These are phyloP conservation scores for Brachylomia viminalis DNA, from an alignment of 2,888 invertebrate species.

Conservation along the genomic window DNA sequence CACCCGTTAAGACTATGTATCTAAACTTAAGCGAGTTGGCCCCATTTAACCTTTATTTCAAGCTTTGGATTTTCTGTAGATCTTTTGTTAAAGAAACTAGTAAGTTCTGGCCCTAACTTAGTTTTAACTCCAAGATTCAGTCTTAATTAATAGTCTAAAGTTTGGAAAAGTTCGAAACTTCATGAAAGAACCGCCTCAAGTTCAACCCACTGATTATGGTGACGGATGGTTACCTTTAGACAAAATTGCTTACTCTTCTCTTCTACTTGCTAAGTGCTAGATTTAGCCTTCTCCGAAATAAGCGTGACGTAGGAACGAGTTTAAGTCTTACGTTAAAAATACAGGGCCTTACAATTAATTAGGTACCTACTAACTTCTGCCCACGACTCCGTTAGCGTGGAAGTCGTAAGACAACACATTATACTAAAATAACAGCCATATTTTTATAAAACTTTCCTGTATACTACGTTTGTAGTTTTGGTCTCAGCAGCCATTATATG, in stretches of 20 bases:
- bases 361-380: no score
- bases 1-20: not conserved
- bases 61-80: not conserved
- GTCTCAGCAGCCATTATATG: no score
- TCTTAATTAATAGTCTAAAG: conserved; percentile 9
- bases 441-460: no score
- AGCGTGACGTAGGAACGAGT: not conserved
- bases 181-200: not conserved
- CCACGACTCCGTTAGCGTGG: no score
- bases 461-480: no score
- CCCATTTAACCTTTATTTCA: not conserved
- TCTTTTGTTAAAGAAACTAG: conserved; percentile 6
- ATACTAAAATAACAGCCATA: no score
- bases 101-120: conserved; percentile 5
- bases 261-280: not conserved
- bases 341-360: not conserved
- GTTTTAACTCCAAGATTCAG: conserved; percentile 17
- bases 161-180: conserved; percentile 30
- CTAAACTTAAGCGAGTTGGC: not conserved
- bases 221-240: conserved; percentile 6
- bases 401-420: no score
- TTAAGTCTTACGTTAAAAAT: not conserved
- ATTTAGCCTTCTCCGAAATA: conserved; percentile 1
- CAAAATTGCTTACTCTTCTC: not conserved
- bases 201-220: conserved; percentile 21